These are phyloP conservation scores for Drosophila meridiana DNA, from an alignment of 2,888 invertebrate genomes.

Conservation along the genomic window DNA sequence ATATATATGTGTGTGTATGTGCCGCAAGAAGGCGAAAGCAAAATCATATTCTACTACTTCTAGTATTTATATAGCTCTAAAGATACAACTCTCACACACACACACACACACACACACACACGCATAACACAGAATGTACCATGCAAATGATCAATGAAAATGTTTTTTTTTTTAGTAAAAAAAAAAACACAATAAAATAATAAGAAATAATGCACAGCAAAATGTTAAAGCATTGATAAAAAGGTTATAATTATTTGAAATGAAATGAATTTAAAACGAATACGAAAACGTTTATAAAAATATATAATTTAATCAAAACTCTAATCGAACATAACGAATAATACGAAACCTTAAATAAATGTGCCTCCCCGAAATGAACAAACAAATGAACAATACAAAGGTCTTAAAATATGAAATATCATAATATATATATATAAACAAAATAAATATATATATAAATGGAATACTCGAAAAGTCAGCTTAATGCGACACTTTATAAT, in stretches of 20 bases:
- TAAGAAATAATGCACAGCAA: conserved; percentile 27
- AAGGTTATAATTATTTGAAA: conserved; percentile 3
- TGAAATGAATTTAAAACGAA: conserved; percentile 38
- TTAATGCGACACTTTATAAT: conserved; percentile 5
- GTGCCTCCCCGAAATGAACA: conserved; percentile 56
- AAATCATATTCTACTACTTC: conserved; percentile 42
- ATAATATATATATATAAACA: conserved; percentile 4
- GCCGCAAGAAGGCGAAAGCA: conserved; percentile 21
- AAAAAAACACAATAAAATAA: conserved; percentile 8
- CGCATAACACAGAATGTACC: conserved; percentile 27
- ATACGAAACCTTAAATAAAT: conserved; percentile 56
- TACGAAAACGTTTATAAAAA: conserved; percentile 23
- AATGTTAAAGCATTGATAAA: conserved; percentile 38
- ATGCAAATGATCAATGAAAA: conserved; percentile 22
- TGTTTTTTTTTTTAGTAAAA: conserved; percentile 4
- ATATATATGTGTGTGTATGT: conserved; percentile 26
- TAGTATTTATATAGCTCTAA: conserved; percentile 53
- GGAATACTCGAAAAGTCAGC: conserved; percentile 13
- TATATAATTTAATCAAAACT: conserved; percentile 35
- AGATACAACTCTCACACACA: conserved; percentile 17
- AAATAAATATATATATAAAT: neutral
- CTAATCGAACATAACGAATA: conserved; percentile 35
- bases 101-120: conserved; percentile 16
- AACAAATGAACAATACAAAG: conserved; percentile 48
- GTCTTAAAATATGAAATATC: conserved; percentile 41